Evolutionary conservation across 2,797 vertebrate species (phyloP).

Genomic region (Enteromius viviparus): DNA sequence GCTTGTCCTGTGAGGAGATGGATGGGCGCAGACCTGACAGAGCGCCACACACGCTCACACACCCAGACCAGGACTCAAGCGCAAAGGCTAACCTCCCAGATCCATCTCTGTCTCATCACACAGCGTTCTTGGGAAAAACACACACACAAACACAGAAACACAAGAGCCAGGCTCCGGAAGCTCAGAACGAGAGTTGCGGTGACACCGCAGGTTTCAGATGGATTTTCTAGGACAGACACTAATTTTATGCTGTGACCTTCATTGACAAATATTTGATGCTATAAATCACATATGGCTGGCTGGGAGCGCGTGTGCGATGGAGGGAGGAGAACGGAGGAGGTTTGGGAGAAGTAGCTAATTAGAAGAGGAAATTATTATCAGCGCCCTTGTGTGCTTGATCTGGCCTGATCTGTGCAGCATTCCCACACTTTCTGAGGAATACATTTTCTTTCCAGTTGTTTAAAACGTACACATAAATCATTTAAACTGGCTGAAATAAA

Average conservation of each 20-base stretch:
- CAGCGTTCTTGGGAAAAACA: constrained; percentile 47
- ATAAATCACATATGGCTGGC: constrained; percentile 76
- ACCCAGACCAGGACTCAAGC: constrained; percentile 70
- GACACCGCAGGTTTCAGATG: constrained; percentile 68
- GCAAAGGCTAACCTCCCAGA: constrained; percentile 56
- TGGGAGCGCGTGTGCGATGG: constrained; percentile 53
- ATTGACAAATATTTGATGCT: constrained; percentile 82
- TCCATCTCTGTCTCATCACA: constrained; percentile 55
- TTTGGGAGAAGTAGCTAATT: constrained; percentile 82
- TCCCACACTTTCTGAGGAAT: constrained; percentile 12
- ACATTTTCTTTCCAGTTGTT: constrained; percentile 3
- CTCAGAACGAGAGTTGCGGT: constrained; percentile 53
- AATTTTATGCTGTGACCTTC: constrained; percentile 83
- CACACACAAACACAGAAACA: constrained; percentile 53
- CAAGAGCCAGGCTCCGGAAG: constrained; percentile 15
- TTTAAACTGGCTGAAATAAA: not conserved
- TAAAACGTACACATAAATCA: not conserved
- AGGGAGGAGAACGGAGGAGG: constrained; percentile 59
- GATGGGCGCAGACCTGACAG: constrained; percentile 59
- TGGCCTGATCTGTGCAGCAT: constrained; percentile 43
- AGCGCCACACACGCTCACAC: constrained; percentile 64
- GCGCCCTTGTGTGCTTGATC: constrained; percentile 71
- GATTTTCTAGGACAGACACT: constrained; percentile 78
- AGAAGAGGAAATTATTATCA: constrained; percentile 83
- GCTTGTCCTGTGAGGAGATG: constrained; percentile 62